Evolutionary conservation across 2,113 vertebrate genomes (phyloP).

Genomic region (Amphiprion ocellaris): DNA sequence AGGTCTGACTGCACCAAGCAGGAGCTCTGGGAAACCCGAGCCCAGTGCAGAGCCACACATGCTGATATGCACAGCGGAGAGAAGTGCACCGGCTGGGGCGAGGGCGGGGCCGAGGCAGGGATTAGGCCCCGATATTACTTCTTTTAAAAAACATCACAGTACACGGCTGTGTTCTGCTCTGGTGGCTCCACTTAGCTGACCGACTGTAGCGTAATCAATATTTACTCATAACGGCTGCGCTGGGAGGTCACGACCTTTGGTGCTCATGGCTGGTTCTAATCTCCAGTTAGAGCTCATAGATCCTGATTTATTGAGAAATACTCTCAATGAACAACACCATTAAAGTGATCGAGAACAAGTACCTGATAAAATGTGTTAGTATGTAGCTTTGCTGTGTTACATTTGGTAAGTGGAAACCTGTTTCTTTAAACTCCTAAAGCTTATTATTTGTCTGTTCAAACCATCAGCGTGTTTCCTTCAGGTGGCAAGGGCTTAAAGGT

Average conservation of each 20-base stretch:
- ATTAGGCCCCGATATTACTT: slow-evolving; percentile 71
- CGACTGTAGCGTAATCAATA: slow-evolving; percentile 77
- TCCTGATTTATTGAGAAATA: slow-evolving; percentile 40
- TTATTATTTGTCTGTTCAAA: slow-evolving; percentile 50
- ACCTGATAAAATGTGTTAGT: neutral
- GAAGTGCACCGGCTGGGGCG: slow-evolving; percentile 44
- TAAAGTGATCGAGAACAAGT: slow-evolving; percentile 17
- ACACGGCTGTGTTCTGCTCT: slow-evolving; percentile 64
- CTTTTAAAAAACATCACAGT: slow-evolving; percentile 62
- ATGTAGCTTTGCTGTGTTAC: slow-evolving; percentile 1
- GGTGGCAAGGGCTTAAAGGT: slow-evolving; percentile 71
- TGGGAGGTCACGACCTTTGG: slow-evolving; percentile 77
- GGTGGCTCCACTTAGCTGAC: slow-evolving; percentile 73
- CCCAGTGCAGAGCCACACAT: slow-evolving; percentile 54
- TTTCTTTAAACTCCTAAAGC: slow-evolving; percentile 10
- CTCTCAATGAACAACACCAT: slow-evolving; percentile 21
- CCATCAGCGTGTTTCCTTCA: slow-evolving; percentile 42
- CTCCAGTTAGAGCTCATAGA: slow-evolving; percentile 64
- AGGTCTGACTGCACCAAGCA: slow-evolving; percentile 47
- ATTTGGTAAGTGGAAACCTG: slow-evolving; percentile 7
- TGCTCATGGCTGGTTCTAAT: slow-evolving; percentile 71
- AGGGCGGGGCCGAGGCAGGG: slow-evolving; percentile 56
- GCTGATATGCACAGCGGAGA: slow-evolving; percentile 73
- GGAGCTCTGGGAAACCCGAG: slow-evolving; percentile 69
- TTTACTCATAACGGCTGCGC: slow-evolving; percentile 75